Evolutionary conservation across 2,888 invertebrate species (phyloP), one percentile per base, ranked within the genome.

Genomic region (Panopea generosa): DNA sequence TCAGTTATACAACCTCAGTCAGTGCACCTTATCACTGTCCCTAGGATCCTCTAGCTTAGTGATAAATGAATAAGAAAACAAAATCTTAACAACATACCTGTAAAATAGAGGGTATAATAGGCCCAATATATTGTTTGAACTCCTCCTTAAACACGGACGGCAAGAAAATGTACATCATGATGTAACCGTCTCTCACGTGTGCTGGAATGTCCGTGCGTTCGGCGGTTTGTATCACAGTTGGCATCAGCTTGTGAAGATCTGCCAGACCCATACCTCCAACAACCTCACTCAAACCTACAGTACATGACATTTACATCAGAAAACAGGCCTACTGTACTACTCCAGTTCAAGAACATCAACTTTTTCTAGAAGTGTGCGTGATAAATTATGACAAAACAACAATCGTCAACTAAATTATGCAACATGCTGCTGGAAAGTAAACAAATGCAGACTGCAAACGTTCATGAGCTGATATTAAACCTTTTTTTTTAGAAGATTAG

Each of bases 151-250:
- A 99, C 14, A 98, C 98, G 75, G 96, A 96, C 2, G 99, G 99
- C 96, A 99, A 97, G 94, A 99, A 99, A 90, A 99, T 99, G 93
- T 99, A 99, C 97, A 99, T 98, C 98, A 99, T 98, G 78, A 99
- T 98, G 94, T 99, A 99, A 50, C 99, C 99, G 93, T 99, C 99
- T 90, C 99, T 97, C 1, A 99, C 99, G 93, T 98, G 98, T 0
- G 99, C 97, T 6, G 98, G 97, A 22, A 93, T 90, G 76, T 93
- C 91, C 1, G 87, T 68, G 74, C 98, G 95, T 92, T 98, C 97
- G 0, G 98, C 97, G 0, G 98, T 98, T 61, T 96, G 95, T 84
- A 99, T 98, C 80, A 99, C 98, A 91, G 98, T 97, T 0, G 98
- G 99, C 99, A 99, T 99, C 63, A 99, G 95, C 93, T 97, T 97